Percentiles rank a stretch among this genome's conserved stretches.
These are phyloP conservation scores for Cotesia vestalis DNA, from an alignment of 1,140 invertebrate genomes.

Conservation along the genomic window DNA sequence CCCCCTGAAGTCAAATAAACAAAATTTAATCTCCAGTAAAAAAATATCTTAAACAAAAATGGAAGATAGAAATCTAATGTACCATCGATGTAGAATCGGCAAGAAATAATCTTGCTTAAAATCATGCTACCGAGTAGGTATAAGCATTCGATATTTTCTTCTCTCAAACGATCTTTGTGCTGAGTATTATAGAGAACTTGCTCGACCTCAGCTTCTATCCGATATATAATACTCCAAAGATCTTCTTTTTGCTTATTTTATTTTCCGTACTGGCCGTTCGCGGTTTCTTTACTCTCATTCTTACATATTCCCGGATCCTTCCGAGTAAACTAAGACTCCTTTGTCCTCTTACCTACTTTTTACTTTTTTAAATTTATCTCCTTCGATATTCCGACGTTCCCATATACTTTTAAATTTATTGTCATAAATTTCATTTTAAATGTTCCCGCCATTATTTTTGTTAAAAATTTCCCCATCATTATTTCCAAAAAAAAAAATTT, in stretches of 20 bases:
- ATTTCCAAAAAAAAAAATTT: too few species aligned
- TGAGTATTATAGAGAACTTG: too few species aligned
- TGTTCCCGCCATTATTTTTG: constrained; percentile 1
- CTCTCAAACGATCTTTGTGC: not conserved
- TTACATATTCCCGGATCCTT: constrained; percentile 41
- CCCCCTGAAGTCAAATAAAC: too few species aligned
- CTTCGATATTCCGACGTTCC: not conserved
- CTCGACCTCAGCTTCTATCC: constrained; percentile 1
- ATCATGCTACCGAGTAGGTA: constrained; percentile 29
- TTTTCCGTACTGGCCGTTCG: not conserved
- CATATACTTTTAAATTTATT: not conserved
- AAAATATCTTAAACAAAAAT: not conserved
- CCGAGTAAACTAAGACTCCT: constrained; percentile 19
- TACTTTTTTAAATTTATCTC: constrained; percentile 1
- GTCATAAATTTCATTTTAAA: too few species aligned
- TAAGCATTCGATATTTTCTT: constrained; percentile 10
- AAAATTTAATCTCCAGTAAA: not conserved
- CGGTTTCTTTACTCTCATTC: constrained; percentile 29
- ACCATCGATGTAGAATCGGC: constrained; percentile 32
- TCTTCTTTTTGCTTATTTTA: constrained; percentile 12
- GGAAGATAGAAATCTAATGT: constrained; percentile 31
- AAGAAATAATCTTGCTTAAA: constrained; percentile 33
- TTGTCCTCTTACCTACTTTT: constrained; percentile 26
- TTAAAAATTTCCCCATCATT: not conserved
- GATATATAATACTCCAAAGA: constrained; percentile 10